These are phyloP conservation scores for Tinea trinotella DNA, from an alignment of 2,888 invertebrate genomes.

Conservation along the genomic window DNA sequence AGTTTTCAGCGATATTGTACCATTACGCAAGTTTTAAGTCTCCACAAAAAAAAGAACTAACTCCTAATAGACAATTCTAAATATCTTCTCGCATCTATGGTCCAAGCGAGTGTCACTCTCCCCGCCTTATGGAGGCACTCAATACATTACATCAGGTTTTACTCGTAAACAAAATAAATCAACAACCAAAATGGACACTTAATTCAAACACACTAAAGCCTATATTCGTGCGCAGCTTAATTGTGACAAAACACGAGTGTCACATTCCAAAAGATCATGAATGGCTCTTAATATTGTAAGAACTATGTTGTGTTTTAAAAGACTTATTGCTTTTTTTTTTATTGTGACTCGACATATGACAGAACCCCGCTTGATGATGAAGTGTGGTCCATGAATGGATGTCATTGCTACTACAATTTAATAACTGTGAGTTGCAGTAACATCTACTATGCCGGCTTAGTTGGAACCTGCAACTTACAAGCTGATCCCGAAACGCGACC, in stretches of 20 bases:
- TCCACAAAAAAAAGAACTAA: too few species aligned
- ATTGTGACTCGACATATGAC: too few species aligned
- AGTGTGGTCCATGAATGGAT: too few species aligned
- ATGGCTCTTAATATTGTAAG: not conserved
- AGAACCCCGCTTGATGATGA: too few species aligned
- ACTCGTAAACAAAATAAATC: conserved; percentile 42
- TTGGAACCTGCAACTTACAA: too few species aligned
- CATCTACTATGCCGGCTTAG: too few species aligned
- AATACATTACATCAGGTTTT: conserved; percentile 44
- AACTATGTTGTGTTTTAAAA: not conserved
- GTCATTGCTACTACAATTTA: too few species aligned
- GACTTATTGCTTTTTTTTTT: too few species aligned
- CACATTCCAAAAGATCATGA: conserved; percentile 13
- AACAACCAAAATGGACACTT: not conserved
- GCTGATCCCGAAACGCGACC: too few species aligned
- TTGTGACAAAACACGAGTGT: not conserved
- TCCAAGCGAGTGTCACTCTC: conserved; percentile 31
- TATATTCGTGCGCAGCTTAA: not conserved
- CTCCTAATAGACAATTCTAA: not conserved
- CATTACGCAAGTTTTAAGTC: too few species aligned
- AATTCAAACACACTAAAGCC: not conserved
- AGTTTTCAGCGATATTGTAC: too few species aligned
- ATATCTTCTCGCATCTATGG: not conserved
- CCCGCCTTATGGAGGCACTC: conserved; percentile 47
- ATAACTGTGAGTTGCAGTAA: too few species aligned